Base-by-base conservation (phyloP, 1,140 invertebrate species). In the Aleiodes sp. region DNA sequence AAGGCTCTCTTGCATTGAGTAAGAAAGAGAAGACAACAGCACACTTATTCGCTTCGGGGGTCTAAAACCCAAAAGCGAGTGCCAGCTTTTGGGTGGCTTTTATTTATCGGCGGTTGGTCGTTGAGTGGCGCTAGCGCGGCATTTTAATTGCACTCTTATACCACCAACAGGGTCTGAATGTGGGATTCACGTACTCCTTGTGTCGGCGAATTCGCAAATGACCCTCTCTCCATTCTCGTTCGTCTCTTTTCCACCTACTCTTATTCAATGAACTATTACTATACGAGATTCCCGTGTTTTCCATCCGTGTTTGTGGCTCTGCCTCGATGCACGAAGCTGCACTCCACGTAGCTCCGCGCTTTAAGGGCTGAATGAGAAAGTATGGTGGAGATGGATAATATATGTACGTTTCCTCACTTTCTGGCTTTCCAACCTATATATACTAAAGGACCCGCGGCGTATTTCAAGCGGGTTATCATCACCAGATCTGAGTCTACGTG, bases 71-170 rank as follows among this genome's bases (percentile, higher is more conserved):
- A 72, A 66, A 72, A 71, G 73, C 71, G 71, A 63, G 69, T 71
- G 72, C 65, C 68, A 75, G 75, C 75, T n/a, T n/a, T n/a, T n/a
- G n/a, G 74, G 70, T 78, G 81, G 76, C 76, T 81, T n/a, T 85
- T 85, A 85, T 86, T 86, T 86, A 86, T 86, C 82, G 82, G 76
- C 79, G 79, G 82, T 82, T 84, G 79, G 65, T 77, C 75, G 76
- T 79, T 84, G 83, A 85, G 83, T 86, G 84, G 83, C 83, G 84
- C 82, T 85, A 86, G 80, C 80, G 78, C 80, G 84, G 83, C 82
- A 86, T 86, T 85, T 86, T 84, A 86, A 86, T 86, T 85, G 82
- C 80, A 72, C 82, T 79, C 81, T 82, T 83, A 84, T 83, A 52
- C 78, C 75, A 80, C 75, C 70, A 64, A 71, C 41, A 69, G 33